Evolutionary conservation across 2,888 invertebrate genomes (phyloP).

Genomic region (Xylota sylvarum): DNA sequence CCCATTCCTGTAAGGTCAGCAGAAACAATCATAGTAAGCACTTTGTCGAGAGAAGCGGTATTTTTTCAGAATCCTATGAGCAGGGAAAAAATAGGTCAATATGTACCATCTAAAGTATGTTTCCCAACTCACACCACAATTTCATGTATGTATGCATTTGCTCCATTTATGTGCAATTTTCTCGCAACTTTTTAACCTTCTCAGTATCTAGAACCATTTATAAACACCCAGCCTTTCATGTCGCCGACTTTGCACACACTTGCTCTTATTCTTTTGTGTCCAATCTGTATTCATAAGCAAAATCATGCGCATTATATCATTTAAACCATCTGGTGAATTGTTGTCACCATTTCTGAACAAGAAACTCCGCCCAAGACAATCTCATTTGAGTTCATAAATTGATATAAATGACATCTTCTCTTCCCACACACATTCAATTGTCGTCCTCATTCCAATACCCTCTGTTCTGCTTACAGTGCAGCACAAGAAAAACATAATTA

Average conservation of each 20-base stretch:
- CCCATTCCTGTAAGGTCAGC: too few relatives aligned
- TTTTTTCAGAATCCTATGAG: too few relatives aligned
- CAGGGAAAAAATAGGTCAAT: too few relatives aligned
- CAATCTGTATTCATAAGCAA: constrained; percentile 44
- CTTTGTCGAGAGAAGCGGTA: too few relatives aligned
- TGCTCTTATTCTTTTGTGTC: constrained; percentile 17
- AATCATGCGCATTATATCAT: constrained; percentile 38
- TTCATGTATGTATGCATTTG: too few relatives aligned
- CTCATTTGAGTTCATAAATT: constrained; percentile 61
- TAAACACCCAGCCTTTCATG: constrained; percentile 45
- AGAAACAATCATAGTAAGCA: too few relatives aligned
- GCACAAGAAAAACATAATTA: constrained; percentile 48
- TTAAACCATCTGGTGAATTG: constrained; percentile 57
- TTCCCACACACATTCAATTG: constrained; percentile 67
- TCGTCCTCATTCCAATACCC: not conserved
- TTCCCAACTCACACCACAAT: too few relatives aligned
- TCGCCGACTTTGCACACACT: constrained; percentile 27
- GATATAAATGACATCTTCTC: constrained; percentile 72
- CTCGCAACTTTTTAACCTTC: too few relatives aligned
- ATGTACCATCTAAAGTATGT: too few relatives aligned
- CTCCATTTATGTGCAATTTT: too few relatives aligned
- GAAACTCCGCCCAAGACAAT: constrained; percentile 43
- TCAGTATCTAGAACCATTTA: not conserved
- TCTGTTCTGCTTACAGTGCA: not conserved
- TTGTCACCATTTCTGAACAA: not conserved